Conservation (phyloP, 2,888 invertebrate genomes). For the Cataglyphis altisquamis region DNA sequence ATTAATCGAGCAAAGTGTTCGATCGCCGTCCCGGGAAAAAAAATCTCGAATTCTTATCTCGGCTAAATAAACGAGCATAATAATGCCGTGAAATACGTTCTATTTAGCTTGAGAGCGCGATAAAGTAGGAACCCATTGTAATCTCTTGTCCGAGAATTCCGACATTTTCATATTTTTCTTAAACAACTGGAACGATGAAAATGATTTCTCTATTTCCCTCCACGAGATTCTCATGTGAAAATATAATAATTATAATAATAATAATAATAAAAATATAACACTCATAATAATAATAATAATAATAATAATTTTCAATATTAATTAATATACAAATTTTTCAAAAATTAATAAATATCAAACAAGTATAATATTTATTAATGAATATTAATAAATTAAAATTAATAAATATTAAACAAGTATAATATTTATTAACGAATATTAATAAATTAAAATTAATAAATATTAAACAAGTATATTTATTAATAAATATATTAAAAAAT, state of each 20-base stretch:
- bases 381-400: too few relatives aligned
- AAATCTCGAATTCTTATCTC: conserved; percentile 51
- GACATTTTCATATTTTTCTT: conserved; percentile 4
- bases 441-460: too few relatives aligned
- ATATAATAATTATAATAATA: too few relatives aligned
- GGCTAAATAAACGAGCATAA: conserved; percentile 43
- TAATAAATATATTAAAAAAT: too few relatives aligned
- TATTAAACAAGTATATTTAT: too few relatives aligned
- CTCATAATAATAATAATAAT: too few relatives aligned
- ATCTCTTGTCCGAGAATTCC: background rate
- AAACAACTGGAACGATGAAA: background rate
- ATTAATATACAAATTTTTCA: background rate
- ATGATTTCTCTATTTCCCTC: background rate
- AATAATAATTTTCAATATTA: background rate
- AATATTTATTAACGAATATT: too few relatives aligned
- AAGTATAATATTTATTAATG: too few relatives aligned
- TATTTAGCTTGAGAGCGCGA: conserved; percentile 22
- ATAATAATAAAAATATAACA: too few relatives aligned
- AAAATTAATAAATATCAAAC: too few relatives aligned
- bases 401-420: too few relatives aligned
- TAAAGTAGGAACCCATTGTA: conserved; percentile 27
- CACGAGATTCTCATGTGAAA: background rate
- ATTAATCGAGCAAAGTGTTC: conserved; percentile 50
- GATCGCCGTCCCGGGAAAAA: conserved; percentile 32
- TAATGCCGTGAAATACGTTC: conserved; percentile 35